A percentile compares a stretch with the other conserved stretches of the same genome.
These are phyloP conservation scores for Diadumene lineata DNA, from an alignment of 92 coral and sea anemone species.

Conservation along the genomic window DNA sequence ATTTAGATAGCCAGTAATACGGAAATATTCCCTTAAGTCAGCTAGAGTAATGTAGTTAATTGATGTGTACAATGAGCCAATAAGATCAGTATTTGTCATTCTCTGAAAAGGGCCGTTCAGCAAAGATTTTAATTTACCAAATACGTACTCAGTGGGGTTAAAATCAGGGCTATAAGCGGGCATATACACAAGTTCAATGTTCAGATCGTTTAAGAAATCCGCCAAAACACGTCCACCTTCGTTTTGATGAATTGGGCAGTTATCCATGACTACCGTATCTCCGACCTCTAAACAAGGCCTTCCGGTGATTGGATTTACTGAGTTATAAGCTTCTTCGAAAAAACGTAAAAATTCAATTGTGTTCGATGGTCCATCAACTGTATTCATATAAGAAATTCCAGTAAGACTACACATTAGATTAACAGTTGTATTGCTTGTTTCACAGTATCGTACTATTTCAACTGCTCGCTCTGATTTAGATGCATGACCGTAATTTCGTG, in stretches of 20 bases:
- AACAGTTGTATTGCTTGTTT: slow-evolving; percentile 31
- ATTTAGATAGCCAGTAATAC: too few species aligned
- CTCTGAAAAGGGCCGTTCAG: too few species aligned
- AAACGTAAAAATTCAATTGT: slow-evolving; percentile 22
- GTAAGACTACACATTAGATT: slow-evolving; percentile 25
- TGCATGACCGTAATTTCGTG: slow-evolving; percentile 16
- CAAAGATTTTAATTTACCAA: too few species aligned
- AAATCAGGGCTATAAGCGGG: slow-evolving; percentile 32
- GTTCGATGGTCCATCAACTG: slow-evolving; percentile 37
- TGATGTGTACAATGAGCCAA: too few species aligned
- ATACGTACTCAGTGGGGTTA: slow-evolving; percentile 34
- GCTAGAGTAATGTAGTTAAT: too few species aligned
- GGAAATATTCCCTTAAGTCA: too few species aligned
- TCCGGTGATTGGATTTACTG: slow-evolving; percentile 16
- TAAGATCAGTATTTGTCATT: too few species aligned
- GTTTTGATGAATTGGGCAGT: slow-evolving; percentile 25
- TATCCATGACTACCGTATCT: slow-evolving; percentile 41
- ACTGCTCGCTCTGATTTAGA: slow-evolving; percentile 27
- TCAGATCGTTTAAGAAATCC: not conserved
- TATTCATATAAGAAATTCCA: slow-evolving; percentile 37
- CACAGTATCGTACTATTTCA: slow-evolving; percentile 23
- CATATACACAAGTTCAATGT: slow-evolving; percentile 33
- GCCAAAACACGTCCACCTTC: slow-evolving; percentile 36
- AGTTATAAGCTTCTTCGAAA: slow-evolving; percentile 32
- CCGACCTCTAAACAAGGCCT: slow-evolving; percentile 38